These are phyloP conservation scores for Cyphomyrus plagiostoma DNA, from an alignment of 2,113 vertebrate genomes.

Conservation along the genomic window DNA sequence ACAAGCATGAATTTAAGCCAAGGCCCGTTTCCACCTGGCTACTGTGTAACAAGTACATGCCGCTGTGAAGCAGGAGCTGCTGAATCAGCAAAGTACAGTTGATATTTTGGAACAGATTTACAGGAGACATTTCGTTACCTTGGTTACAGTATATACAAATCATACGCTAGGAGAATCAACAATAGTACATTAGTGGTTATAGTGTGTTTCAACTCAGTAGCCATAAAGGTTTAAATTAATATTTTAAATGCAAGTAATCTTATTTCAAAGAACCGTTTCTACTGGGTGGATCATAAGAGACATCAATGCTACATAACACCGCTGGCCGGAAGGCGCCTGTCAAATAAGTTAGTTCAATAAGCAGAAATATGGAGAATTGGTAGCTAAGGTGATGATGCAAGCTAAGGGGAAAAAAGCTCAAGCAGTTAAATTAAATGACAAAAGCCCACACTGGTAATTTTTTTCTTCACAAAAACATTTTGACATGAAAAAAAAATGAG, in stretches of 20 bases:
- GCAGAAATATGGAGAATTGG: not conserved
- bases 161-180: constrained; percentile 2
- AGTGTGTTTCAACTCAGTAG: constrained; percentile 2
- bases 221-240: constrained; percentile 14
- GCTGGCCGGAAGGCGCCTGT: constrained; percentile 26
- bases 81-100: not conserved
- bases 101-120: not conserved
- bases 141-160: constrained; percentile 12
- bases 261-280: constrained; percentile 18
- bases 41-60: not conserved
- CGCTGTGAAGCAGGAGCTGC: not conserved
- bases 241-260: constrained; percentile 15
- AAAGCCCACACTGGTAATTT: not conserved
- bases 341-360: not conserved
- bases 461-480: not conserved
- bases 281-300: not conserved
- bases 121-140: not conserved
- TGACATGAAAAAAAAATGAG: not conserved
- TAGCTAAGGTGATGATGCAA: not conserved
- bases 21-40: not conserved
- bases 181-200: not conserved
- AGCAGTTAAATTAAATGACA: not conserved
- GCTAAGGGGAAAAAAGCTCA: not conserved
- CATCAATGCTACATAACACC: constrained; percentile 46
- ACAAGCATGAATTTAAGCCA: not conserved